Conservation (phyloP, 1,140 invertebrate genomes). For the Drosophila littoralis region DNA sequence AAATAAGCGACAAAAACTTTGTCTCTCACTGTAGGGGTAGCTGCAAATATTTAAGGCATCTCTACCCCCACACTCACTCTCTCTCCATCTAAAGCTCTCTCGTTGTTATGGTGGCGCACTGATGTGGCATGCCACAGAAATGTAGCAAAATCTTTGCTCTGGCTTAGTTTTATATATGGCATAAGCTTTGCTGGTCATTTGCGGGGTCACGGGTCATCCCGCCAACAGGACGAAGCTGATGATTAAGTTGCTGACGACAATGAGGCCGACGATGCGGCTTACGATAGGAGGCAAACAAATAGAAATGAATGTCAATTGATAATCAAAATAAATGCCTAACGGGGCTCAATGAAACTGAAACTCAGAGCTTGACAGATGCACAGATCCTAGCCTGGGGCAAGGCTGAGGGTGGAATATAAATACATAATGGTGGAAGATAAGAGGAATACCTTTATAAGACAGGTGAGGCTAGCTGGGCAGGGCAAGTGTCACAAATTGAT, state of each 20-base stretch:
- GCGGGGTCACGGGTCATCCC: conserved; percentile 12
- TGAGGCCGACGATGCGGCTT: conserved; percentile 51
- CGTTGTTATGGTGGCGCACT: conserved; percentile 29
- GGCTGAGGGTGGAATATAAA: too few species aligned
- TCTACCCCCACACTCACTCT: neutral
- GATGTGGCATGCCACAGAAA: conserved; percentile 49
- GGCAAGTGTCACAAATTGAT: too few species aligned
- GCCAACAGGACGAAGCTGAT: neutral
- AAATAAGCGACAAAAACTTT: conserved; percentile 52
- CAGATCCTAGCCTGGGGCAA: too few species aligned
- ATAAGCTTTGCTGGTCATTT: conserved; percentile 57
- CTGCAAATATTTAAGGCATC: neutral
- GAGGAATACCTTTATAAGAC: too few species aligned
- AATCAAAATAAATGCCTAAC: conserved; percentile 80
- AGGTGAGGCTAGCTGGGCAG: too few species aligned
- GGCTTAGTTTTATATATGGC: conserved; percentile 32
- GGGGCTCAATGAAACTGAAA: conserved; percentile 5
- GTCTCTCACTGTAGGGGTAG: conserved; percentile 18
- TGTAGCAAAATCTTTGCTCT: conserved; percentile 14
- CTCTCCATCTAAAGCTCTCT: neutral
- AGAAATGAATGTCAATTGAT: conserved; percentile 82
- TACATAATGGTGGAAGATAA: too few species aligned
- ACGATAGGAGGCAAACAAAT: conserved; percentile 75
- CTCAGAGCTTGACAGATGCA: conserved; percentile 36
- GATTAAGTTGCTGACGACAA: conserved; percentile 7